These are phyloP conservation scores for Stenchaetothrips biformis DNA, from an alignment of 2,888 invertebrate species.

Conservation along the genomic window DNA sequence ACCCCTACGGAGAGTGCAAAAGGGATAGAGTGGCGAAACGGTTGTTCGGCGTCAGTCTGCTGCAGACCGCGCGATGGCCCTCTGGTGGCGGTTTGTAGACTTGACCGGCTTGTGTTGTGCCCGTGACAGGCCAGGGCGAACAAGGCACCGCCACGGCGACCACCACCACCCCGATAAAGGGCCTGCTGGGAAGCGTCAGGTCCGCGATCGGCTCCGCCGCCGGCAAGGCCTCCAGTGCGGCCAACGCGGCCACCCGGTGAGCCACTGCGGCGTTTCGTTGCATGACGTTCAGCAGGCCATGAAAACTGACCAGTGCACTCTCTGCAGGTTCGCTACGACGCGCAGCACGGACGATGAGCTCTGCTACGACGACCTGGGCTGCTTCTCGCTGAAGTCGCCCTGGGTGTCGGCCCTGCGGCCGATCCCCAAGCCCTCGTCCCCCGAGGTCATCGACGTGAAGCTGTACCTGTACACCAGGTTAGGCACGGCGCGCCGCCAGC, in stretches of 20 bases:
- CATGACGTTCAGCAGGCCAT: no score
- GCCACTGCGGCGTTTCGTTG: neutral
- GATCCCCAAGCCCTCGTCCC: slow-evolving; percentile 42
- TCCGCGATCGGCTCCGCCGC: neutral
- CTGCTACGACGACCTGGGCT: slow-evolving; percentile 46
- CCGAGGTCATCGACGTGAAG: slow-evolving; percentile 43
- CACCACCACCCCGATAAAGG: neutral
- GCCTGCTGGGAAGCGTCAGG: neutral
- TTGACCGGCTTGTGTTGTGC: neutral
- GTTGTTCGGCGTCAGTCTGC: no score
- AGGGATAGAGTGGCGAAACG: no score
- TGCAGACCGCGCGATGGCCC: no score
- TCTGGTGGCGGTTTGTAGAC: neutral
- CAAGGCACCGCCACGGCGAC: neutral
- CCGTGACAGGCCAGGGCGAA: neutral
- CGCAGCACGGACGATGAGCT: neutral
- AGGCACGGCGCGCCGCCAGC: neutral
- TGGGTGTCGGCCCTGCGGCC: slow-evolving; percentile 45
- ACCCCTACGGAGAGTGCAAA: neutral
- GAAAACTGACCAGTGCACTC: neutral
- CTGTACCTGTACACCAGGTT: slow-evolving; percentile 44
- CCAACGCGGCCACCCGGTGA: neutral
- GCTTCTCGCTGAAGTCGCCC: slow-evolving; percentile 44
- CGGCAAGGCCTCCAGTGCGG: neutral
- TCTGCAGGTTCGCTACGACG: neutral